Conservation (phyloP, 2,797 vertebrate genomes). For the Acanthiza pusilla region DNA sequence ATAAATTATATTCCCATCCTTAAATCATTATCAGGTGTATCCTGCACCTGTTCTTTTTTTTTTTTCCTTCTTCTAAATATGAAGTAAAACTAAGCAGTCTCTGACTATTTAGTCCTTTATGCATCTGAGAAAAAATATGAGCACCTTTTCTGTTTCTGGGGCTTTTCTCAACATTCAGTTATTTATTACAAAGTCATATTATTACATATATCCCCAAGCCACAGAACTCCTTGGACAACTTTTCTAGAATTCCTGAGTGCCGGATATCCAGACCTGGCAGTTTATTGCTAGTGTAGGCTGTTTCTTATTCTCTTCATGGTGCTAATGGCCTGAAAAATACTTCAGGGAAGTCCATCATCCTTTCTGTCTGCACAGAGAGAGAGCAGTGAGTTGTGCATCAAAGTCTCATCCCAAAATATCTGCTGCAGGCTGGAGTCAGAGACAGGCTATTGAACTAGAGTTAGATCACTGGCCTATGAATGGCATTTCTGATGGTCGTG, state of each 20-base stretch:
- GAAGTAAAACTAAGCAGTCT: neutral
- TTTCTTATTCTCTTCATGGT: neutral
- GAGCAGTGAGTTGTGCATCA: neutral
- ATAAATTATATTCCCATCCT: neutral
- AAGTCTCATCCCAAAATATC: slow-evolving; percentile 30
- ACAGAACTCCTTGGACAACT: neutral
- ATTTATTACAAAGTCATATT: neutral
- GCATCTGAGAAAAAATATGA: fast-evolving
- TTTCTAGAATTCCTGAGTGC: neutral
- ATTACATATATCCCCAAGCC: neutral
- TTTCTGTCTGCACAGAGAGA: neutral
- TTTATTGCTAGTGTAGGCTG: neutral
- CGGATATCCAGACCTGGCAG: neutral
- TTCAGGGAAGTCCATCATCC: slow-evolving; percentile 21
- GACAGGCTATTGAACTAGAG: slow-evolving; percentile 36
- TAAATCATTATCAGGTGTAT: neutral
- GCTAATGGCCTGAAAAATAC: slow-evolving; percentile 51
- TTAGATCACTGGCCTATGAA: neutral
- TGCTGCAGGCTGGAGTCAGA: neutral
- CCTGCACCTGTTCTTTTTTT: neutral
- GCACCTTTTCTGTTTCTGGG: neutral
- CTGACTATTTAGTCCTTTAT: neutral
- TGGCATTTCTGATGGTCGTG: neutral
- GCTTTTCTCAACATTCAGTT: neutral
- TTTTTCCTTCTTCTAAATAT: neutral